Conservation (phyloP, 2,113 vertebrate genomes). For the Orcinus orca region DNA sequence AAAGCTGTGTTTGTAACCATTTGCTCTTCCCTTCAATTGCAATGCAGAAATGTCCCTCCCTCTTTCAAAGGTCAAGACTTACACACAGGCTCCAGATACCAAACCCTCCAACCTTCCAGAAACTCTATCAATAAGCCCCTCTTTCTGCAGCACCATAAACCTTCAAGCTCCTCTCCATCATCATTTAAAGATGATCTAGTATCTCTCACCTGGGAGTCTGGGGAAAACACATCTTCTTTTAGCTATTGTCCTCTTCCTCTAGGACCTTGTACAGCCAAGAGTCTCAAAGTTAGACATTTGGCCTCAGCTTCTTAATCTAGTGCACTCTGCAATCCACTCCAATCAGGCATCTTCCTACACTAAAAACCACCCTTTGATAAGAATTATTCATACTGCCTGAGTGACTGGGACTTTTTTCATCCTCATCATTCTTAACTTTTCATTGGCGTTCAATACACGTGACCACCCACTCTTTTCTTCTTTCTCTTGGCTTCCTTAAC, state of each 20-base stretch:
- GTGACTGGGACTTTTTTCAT: background rate
- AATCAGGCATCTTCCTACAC: background rate
- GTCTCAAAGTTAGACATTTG: background rate
- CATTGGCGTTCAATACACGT: background rate
- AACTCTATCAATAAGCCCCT: background rate
- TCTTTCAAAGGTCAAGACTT: background rate
- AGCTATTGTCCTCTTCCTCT: background rate
- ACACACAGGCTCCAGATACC: background rate
- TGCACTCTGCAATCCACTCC: background rate
- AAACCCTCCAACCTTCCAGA: background rate
- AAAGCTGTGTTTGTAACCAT: background rate
- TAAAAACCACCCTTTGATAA: background rate
- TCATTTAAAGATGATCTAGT: background rate
- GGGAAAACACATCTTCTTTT: background rate
- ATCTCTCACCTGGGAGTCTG: background rate
- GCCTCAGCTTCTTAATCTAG: background rate
- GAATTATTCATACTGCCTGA: background rate
- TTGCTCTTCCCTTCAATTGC: background rate
- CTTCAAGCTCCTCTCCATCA: background rate
- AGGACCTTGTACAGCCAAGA: background rate
- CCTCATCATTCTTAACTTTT: background rate
- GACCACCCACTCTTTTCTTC: background rate
- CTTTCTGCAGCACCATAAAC: background rate
- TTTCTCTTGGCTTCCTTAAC: background rate
- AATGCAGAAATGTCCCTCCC: conserved; percentile 9